A percentile compares a stretch with the other conserved stretches of the same genome.
These are phyloP conservation scores for Moxostoma hubbsi DNA, from an alignment of 2,797 vertebrate genomes.

Conservation along the genomic window DNA sequence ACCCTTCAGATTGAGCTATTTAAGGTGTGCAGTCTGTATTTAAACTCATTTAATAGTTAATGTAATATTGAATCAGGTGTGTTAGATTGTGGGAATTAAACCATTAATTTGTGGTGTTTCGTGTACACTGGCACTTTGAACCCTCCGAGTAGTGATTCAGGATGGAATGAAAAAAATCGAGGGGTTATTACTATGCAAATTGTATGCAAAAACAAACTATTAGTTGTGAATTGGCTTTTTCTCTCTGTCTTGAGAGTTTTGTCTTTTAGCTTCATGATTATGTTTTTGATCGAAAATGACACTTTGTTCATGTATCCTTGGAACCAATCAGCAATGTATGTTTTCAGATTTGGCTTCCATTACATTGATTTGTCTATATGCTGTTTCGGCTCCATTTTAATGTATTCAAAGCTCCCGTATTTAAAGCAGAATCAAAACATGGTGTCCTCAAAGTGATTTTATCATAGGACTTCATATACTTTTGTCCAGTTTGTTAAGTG, in stretches of 20 bases:
- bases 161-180: background rate
- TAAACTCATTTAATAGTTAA: no score
- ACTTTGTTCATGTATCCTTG: no score
- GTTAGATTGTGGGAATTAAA: no score
- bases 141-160: background rate
- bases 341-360: background rate
- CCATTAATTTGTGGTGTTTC: no score
- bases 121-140: background rate
- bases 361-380: conserved; percentile 7
- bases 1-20: background rate
- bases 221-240: conserved; percentile 25
- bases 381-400: background rate
- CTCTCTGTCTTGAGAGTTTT: no score
- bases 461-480: conserved; percentile 1
- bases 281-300: background rate
- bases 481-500: background rate
- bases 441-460: background rate
- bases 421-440: conserved; percentile 25
- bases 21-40: background rate
- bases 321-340: no score
- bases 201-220: background rate
- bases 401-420: background rate
- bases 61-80: no score
- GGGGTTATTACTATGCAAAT: background rate
- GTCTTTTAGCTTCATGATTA: conserved; percentile 5